Base-by-base conservation (phyloP, 2,888 invertebrate genomes). In the Plemyria rubiginata region DNA sequence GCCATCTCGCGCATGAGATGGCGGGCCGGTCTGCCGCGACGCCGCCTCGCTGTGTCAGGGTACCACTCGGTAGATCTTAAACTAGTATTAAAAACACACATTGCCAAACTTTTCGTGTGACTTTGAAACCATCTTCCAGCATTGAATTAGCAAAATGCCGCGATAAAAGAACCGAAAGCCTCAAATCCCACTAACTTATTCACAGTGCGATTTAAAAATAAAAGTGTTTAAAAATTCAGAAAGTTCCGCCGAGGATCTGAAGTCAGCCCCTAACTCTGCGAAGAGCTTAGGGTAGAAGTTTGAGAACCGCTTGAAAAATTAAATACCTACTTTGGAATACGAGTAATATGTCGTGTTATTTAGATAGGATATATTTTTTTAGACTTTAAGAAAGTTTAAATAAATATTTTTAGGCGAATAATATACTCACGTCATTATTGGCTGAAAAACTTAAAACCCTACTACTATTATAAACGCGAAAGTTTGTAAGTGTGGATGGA, bases 261-360 rank as follows among this genome's bases (percentile, higher is more conserved):
- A 80, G 76, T 79, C 76, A 74, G 73, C 70, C 75, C 70, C 79
- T 71, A 82, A 85, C 82, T 87, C 84, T 70, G 76, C 60, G 67
- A 67, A 75, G 78, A 78, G 85, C 87, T 88, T 88, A 88, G 80
- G 62, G 78, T 72, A 68, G 74, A 83, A 78, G 76, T 82, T 78
- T 66, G 61, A 58, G 59, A 70, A 73, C 66, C 78, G 77, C 79
- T 83, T 78, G 68, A 70, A 71, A 76, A 80, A 84, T 86, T 87
- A 81, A 83, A 84, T 85, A 78, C 77, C 74, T 76, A 74, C 77
- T 80, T 77, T 74, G 56, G 70, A 77, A 80, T 80, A 48, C 45
- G 36, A 11, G 32, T 8, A n/a, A n/a, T n/a, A n/a, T 29, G 29
- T 29, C 13, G 3, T 45, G 4, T 16, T 9, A 4, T 45, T 40